Evolutionary conservation across 2,888 invertebrate genomes (phyloP), one percentile per base, ranked within the genome.

Genomic region (Encarsia formosa): DNA sequence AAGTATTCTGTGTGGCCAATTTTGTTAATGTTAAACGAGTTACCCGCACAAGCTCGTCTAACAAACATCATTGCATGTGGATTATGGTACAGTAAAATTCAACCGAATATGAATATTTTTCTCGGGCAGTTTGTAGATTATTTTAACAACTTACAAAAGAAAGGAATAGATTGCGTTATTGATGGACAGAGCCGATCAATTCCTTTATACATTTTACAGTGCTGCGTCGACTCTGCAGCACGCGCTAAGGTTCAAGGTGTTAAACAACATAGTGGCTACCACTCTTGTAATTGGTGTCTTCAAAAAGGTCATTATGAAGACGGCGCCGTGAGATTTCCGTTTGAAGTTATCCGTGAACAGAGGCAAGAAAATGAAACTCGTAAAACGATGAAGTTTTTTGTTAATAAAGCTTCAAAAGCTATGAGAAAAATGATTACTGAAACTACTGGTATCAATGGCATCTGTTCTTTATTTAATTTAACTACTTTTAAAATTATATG

Each of bases 391-490:
- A 3, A 3, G n/a, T 8, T 15, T 6, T 4, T 8, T 34, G 34
- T n/a, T 16, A 8, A 34, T 15, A 18, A n/a, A n/a, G n/a, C n/a
- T n/a, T n/a, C n/a, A n/a, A n/a, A n/a, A n/a, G n/a, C n/a, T n/a
- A 34, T n/a, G 15, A 4, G 15, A 3, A 4, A 15, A 2, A 5
- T 4, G 9, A 34, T 8, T 34, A 15, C 5, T 13, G 5, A 4
- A 34, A 2, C 34, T 4, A 3, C 8, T 8, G 45, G 45, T 26
- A 6, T 45, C 5, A 24, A 26, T 13, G 6, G 19, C 9, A 26
- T 43, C 20, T 51, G 43, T n/a, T 39, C 42, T 19, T 39, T 55
- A 15, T 43, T 47, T 24, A 43, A 54, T 42, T 43, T 54, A 23
- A 6, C n/a, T 2, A 9, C 23, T 11, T 50, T 47, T 24, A 16